A percentile compares a stretch with the other conserved stretches of the same genome.
Evolutionary conservation across 2,113 vertebrate species (phyloP).

Genomic region (Ovis aries): DNA sequence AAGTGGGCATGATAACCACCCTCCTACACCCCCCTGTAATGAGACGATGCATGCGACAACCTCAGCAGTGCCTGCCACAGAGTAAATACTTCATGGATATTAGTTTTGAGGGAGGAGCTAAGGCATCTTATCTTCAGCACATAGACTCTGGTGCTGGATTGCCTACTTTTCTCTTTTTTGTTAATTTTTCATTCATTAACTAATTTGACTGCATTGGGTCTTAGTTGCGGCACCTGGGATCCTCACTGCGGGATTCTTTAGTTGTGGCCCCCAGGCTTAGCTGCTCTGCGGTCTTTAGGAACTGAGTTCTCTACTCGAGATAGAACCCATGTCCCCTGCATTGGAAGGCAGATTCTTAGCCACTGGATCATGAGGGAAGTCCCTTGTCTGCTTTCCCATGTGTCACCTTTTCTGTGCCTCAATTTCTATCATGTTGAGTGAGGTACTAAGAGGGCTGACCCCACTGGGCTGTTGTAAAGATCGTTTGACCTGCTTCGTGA

Average conservation of each 20-base stretch:
- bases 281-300: not conserved
- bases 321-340: not conserved
- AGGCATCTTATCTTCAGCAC: not conserved
- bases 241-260: not conserved
- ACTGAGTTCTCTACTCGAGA: not conserved
- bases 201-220: not conserved
- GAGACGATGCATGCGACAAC: accelerated
- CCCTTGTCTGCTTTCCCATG: not conserved
- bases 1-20: not conserved
- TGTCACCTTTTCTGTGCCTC: not conserved
- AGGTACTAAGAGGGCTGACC: not conserved
- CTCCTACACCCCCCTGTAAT: not conserved
- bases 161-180: not conserved
- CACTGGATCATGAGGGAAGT: not conserved
- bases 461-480: not conserved
- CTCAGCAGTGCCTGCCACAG: not conserved
- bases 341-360: not conserved
- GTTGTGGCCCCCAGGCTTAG: not conserved
- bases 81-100: not conserved
- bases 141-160: not conserved
- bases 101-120: not conserved
- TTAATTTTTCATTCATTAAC: not conserved
- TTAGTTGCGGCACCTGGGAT: not conserved
- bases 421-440: not conserved
- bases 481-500: not conserved